These are phyloP conservation scores for Yponomeuta cagnagella DNA, from an alignment of 2,888 invertebrate genomes.

Conservation along the genomic window DNA sequence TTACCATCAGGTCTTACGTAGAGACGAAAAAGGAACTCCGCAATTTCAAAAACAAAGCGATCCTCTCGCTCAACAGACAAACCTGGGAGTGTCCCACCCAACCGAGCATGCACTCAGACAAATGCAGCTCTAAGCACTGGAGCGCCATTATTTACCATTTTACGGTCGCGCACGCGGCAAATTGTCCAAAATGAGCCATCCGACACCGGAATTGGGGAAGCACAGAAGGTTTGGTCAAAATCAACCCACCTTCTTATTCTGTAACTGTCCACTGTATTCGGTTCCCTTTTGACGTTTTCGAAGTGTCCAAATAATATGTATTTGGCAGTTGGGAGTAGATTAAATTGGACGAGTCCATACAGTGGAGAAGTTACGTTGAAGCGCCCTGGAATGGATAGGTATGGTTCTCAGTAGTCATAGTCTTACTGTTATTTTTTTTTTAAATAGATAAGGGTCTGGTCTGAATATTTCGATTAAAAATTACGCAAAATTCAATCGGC, in stretches of 20 bases:
- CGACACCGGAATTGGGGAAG: constrained; percentile 42
- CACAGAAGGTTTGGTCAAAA: background rate
- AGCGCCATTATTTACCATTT: constrained; percentile 56
- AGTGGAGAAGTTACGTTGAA: too few relatives aligned
- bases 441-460: too few relatives aligned
- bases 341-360: too few relatives aligned
- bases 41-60: background rate
- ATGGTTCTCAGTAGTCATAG: too few relatives aligned
- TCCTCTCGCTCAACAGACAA: background rate
- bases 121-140: constrained; percentile 37
- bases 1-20: background rate
- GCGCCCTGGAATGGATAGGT: too few relatives aligned
- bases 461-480: constrained; percentile 45
- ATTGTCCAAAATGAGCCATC: constrained; percentile 70
- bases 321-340: too few relatives aligned
- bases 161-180: constrained; percentile 42
- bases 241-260: too few relatives aligned
- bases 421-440: too few relatives aligned
- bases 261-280: too few relatives aligned
- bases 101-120: background rate
- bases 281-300: too few relatives aligned
- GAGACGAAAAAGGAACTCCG: background rate
- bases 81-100: background rate
- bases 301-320: too few relatives aligned
- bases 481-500: constrained; percentile 24